Percentiles rank a stretch among this genome's conserved stretches.
Evolutionary conservation across 2,113 vertebrate species (phyloP).

Genomic region (Barbus barbus): DNA sequence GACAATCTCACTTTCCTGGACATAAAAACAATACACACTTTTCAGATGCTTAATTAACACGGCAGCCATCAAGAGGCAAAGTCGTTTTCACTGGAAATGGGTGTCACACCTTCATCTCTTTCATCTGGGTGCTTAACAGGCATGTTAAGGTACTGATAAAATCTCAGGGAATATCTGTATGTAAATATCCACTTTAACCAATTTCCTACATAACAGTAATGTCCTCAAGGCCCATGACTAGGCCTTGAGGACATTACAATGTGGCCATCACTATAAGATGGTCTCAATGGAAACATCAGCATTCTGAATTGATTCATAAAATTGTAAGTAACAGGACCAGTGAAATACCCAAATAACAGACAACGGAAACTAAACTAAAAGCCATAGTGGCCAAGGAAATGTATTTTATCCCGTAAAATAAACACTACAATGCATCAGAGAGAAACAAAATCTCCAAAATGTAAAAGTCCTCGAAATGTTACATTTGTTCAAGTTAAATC

Average conservation of each 20-base stretch:
- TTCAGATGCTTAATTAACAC: conserved; percentile 68
- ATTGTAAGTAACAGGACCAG: background rate
- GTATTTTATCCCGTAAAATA: background rate
- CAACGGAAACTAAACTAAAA: background rate
- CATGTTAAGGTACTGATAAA: background rate
- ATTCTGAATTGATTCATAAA: background rate
- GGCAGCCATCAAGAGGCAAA: conserved; percentile 46
- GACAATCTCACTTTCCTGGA: background rate
- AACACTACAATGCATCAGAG: background rate
- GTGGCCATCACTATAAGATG: background rate
- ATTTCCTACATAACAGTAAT: background rate
- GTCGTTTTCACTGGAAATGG: conserved; percentile 50
- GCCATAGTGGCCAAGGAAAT: background rate
- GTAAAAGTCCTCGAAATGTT: background rate
- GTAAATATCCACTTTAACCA: background rate
- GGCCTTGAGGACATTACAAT: too few species aligned
- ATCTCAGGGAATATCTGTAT: background rate
- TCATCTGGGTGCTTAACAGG: conserved; percentile 41
- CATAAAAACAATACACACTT: conserved; percentile 42
- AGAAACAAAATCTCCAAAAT: background rate
- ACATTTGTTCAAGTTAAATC: too few species aligned
- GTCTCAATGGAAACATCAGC: background rate
- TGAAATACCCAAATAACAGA: background rate
- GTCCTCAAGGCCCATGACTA: background rate
- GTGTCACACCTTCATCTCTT: conserved; percentile 54